These are phyloP conservation scores for Stenotaenia linearis DNA, from an alignment of 2,888 invertebrate genomes.

Conservation along the genomic window DNA sequence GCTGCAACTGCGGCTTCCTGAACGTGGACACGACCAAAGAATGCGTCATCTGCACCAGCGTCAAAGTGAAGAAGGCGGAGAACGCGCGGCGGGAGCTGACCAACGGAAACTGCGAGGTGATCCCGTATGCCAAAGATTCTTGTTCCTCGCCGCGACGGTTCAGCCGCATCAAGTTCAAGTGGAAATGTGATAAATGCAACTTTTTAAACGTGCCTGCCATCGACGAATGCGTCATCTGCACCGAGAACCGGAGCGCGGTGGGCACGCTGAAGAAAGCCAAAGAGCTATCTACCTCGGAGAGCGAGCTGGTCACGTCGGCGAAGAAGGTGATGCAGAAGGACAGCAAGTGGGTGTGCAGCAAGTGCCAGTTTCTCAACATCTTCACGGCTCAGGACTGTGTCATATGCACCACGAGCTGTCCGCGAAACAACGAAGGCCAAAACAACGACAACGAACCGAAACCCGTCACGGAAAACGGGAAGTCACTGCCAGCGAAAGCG, in stretches of 20 bases:
- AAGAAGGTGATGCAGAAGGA: conserved; percentile 39
- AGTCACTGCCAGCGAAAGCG: neutral
- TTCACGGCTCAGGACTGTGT: conserved; percentile 40
- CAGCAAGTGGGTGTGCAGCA: conserved; percentile 46
- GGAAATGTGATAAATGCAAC: conserved; percentile 46
- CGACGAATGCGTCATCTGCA: conserved; percentile 40
- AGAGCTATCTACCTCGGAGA: conserved; percentile 33
- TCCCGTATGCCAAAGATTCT: conserved; percentile 29
- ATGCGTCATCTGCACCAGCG: conserved; percentile 40
- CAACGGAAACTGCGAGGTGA: neutral
- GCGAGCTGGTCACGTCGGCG: conserved; percentile 28
- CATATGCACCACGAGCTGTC: conserved; percentile 37
- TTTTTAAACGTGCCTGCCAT: conserved; percentile 43
- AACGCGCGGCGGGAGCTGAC: neutral
- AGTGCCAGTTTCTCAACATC: conserved; percentile 44
- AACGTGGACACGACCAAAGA: conserved; percentile 42
- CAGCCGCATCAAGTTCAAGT: conserved; percentile 38
- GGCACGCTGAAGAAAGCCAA: conserved; percentile 30
- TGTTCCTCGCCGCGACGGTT: conserved; percentile 33
- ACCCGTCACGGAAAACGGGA: conserved; percentile 24
- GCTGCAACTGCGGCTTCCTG: conserved; percentile 44
- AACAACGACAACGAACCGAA: neutral
- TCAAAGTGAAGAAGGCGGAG: conserved; percentile 32
- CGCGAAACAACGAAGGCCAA: neutral
- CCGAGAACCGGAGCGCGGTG: conserved; percentile 32